A percentile compares a stretch with the other conserved stretches of the same genome.
Evolutionary conservation across 2,888 invertebrate genomes (phyloP).

Genomic region (Campopleginae sp.): DNA sequence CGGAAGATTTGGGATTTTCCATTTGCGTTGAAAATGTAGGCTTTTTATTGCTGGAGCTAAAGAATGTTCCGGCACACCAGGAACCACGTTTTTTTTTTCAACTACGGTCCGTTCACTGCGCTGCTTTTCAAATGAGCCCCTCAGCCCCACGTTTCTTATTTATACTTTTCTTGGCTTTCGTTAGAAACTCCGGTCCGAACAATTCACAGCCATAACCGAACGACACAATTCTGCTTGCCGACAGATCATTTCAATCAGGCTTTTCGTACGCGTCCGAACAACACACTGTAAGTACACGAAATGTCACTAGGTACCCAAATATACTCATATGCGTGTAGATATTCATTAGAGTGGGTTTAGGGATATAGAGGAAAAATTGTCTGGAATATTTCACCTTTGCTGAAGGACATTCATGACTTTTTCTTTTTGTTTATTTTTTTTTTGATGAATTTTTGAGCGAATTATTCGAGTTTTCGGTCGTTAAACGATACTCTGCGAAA

Average conservation of each 20-base stretch:
- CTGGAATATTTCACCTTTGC: not conserved
- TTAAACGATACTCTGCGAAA: not conserved
- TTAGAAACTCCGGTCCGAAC: conserved; percentile 4
- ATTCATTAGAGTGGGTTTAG: not conserved
- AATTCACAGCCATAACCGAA: conserved; percentile 66
- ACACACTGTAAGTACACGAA: conserved; percentile 63
- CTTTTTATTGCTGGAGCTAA: not conserved
- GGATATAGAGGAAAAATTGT: not conserved
- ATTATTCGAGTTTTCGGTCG: not conserved
- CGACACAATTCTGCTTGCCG: conserved; percentile 54
- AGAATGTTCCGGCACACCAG: conserved; percentile 5
- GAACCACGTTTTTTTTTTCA: not conserved
- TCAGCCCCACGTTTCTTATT: not conserved
- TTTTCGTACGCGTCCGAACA: conserved; percentile 45
- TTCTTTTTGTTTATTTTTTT: not conserved
- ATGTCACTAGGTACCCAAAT: conserved; percentile 41
- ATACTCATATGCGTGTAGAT: conserved; percentile 39
- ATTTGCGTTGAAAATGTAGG: not conserved
- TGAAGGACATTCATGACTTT: not conserved
- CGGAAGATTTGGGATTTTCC: conserved; percentile 1
- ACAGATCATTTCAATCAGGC: conserved; percentile 54
- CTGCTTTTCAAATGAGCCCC: not conserved
- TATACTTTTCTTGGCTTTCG: not conserved
- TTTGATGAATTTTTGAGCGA: not conserved
- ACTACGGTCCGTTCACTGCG: not conserved